These are phyloP conservation scores for crab-eating macaque (Macaca fascicularis) DNA, from an alignment of 2,113 vertebrate species.

Conservation along the genomic window T2T-MFA8v1.1 NC_088388.1:108292501-108293000, in stretches of 20 bases:
- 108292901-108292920: constrained; percentile 22
- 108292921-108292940: neutral
- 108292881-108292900: constrained; percentile 19
- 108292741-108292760: constrained; percentile 55
- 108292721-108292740: constrained; percentile 1
- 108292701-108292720: constrained; percentile 68
- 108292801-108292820: neutral
- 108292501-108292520: neutral
- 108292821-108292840: neutral
- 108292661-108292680: constrained; percentile 45
- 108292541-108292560: neutral
- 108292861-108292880: neutral
- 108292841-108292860: neutral
- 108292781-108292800: neutral
- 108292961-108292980: too few relatives aligned
- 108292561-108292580: neutral
- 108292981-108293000: neutral
- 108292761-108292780: neutral
- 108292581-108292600: neutral
- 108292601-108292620: neutral
- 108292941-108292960: neutral
- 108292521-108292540: neutral
- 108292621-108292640: constrained; percentile 45
- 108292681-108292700: constrained; percentile 54
- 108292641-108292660: constrained; percentile 27